Base-by-base conservation (phyloP, 2,797 vertebrate genomes). In the Limosa lapponica region DNA sequence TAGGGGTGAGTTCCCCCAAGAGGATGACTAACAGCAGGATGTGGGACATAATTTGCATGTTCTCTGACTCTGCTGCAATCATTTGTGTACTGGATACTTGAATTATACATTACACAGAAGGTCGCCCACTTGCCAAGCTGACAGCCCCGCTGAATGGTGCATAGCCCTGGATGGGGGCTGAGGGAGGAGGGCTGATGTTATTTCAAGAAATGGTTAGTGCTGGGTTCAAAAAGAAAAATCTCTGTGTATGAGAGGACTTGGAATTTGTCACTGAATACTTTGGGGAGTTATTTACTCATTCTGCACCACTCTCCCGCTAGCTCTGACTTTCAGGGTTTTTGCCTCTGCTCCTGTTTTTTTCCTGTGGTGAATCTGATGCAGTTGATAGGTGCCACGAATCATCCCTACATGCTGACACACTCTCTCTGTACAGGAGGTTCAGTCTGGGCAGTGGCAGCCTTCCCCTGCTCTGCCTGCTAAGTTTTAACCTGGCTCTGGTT, bases 11-110 rank as follows among this genome's bases (percentile, higher is more conserved):
- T 89, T 93, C 87, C 83, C 95, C 80, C 79, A 73, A 55, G 48
- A 92, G 92, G 87, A 94, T 97, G 97, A 97, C 94, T 97, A 97
- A 97, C 44, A 92, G 92, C 94, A 93, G 89, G 86, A 97, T 96
- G 95, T 95, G 88, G 97, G 93, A 95, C 94, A 95, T 89, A 51
- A 96, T 97, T 96, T 97, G 91, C 93, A 97, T 97, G 94, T 97
- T 97, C 96, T 92, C 82, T 94, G 92, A 84, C 90, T 97, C 79
- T 95, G 92, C 95, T 93, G 94, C 96, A 94, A 97, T 93, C 77
- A 73, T 93, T 86, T 96, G 88, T 95, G 91, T 93, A 91, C 65
- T 96, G 93, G 95, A 94, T 95, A 94, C 94, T 96, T 93, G 89
- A 96, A 95, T 96, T 96, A 95, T 89, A 93, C 94, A 96, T 89